These are phyloP conservation scores for Turritopsis dohrnii DNA, from an alignment of 30 jellyfish, hydroid and myxozoan species.

Conservation along the genomic window DNA sequence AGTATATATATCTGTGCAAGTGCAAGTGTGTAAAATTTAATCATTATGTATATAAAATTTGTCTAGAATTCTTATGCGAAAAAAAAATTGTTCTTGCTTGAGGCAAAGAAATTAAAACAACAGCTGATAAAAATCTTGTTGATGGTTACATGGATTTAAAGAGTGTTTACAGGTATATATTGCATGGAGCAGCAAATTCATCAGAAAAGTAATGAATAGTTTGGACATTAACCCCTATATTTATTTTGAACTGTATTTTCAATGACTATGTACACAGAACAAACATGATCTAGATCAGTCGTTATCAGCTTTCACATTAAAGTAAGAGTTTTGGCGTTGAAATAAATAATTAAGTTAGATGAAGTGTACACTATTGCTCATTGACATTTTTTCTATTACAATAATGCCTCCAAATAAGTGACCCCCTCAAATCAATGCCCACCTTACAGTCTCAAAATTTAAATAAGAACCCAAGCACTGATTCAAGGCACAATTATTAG, in stretches of 20 bases:
- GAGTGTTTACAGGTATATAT: not conserved
- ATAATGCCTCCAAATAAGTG: not conserved
- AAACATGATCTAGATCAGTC: not conserved
- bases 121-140: not conserved
- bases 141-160: not conserved
- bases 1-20: not conserved
- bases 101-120: not conserved
- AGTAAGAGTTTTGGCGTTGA: not conserved
- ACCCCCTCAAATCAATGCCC: not conserved
- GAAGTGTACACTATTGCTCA: not conserved
- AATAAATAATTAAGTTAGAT: not conserved
- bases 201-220: not conserved
- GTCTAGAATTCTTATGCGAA: not conserved
- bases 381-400: not conserved
- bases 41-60: too few species aligned
- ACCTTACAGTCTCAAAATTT: not conserved
- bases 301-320: too few species aligned
- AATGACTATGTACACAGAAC: not conserved
- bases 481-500: not conserved
- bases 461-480: not conserved
- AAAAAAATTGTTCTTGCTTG: not conserved
- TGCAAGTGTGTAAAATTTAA: not conserved
- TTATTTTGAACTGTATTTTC: not conserved
- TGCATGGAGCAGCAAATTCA: not conserved
- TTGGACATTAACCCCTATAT: not conserved